Evolutionary conservation across 2,888 invertebrate genomes (phyloP), one percentile per base, ranked within the genome.

Genomic region (Venusia cambrica): DNA sequence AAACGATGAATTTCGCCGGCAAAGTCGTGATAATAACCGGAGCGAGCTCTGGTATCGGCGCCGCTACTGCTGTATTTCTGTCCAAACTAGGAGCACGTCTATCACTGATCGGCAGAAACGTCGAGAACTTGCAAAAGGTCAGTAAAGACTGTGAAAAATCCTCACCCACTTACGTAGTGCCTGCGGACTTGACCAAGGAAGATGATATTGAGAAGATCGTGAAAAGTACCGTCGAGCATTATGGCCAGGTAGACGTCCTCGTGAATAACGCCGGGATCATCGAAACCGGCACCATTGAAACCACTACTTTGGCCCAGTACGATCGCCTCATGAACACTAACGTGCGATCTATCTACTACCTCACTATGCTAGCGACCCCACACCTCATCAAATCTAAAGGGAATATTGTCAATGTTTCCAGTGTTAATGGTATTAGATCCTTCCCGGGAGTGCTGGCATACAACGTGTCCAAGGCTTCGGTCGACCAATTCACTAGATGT

Each of bases 401-500:
- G n/a, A 95, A 92, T 51, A 93, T 98, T 54, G 97, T 99, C 0
- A 99, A 98, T 71, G 94, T 99, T 0, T 98, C 98, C 1, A 97
- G 97, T 70, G 96, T 98, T 0, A 95, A 94, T 61, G 98, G 98
- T 2, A 89, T 97, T 10, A 88, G 97, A 61, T 92, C 98, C 22
- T 98, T 98, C 69, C 92, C 97, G 1, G 94, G 94, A 3, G 94
- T 97, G 0, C 75, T 98, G 21, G 94, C 97, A 0, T 99, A 99
- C 73, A 93, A 93, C 53, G 92, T 99, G 73, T 97, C 97, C 0
- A 99, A 99, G 80, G 91, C 97, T 16, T 95, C 97, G 1, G 88
- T 99, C 0, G 99, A 99, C 76, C 98, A 98, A 70, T 92, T 99
- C 49, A 99, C 99, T 0, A 90, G 94, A 55, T 97, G 97, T 73